phyloP scores from a whole-genome alignment of 1,140 invertebrate species.

The Schmidtea mediterranea region DNA sequence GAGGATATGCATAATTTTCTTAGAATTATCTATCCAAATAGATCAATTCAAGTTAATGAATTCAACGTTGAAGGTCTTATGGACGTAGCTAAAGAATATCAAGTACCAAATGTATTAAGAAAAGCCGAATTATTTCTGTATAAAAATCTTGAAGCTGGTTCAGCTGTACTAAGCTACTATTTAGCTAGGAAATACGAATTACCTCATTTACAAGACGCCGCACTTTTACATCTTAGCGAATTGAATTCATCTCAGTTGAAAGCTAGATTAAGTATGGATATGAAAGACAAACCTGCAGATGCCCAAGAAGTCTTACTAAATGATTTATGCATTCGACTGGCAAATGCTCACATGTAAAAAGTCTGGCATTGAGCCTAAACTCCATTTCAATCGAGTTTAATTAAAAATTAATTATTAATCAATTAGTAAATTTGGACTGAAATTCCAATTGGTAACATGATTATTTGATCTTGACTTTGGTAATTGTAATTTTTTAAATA shows the following conservation, averaged over 20 bases:
- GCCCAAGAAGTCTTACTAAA: not conserved
- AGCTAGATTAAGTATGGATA: not conserved
- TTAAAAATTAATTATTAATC: too few relatives aligned
- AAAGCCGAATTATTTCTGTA: not conserved
- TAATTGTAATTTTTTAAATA: too few relatives aligned
- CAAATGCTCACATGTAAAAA: too few relatives aligned
- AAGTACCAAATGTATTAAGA: not conserved
- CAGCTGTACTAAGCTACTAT: not conserved
- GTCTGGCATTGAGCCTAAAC: too few relatives aligned
- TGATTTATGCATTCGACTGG: not conserved
- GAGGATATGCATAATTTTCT: not conserved
- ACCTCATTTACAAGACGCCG: not conserved
- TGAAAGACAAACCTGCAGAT: not conserved
- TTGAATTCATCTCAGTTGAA: not conserved
- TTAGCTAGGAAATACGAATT: not conserved
- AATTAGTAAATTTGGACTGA: too few relatives aligned
- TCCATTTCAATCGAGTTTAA: too few relatives aligned
- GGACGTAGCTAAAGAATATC: constrained; percentile 1
- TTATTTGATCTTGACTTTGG: too few relatives aligned
- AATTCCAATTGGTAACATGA: too few relatives aligned
- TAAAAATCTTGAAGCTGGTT: not conserved
- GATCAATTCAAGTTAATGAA: not conserved
- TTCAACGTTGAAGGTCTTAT: not conserved
- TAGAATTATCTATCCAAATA: not conserved
- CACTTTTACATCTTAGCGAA: not conserved